Percentiles rank a stretch among this genome's conserved stretches.
These are phyloP conservation scores for Eilema depressum DNA, from an alignment of 2,888 invertebrate genomes.

Conservation along the genomic window DNA sequence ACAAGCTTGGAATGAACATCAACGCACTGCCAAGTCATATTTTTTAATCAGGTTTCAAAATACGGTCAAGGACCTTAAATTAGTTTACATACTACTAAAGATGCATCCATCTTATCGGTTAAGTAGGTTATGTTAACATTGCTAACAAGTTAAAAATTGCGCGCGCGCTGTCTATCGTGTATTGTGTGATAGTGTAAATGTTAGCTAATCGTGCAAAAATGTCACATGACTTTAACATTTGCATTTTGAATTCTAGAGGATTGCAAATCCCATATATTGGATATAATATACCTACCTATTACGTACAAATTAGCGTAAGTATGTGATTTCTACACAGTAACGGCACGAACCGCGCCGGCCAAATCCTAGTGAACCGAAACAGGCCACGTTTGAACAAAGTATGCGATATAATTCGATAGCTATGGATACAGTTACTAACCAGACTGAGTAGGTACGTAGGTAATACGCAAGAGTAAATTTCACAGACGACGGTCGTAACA, in stretches of 20 bases:
- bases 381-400: constrained; percentile 55
- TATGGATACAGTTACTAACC: constrained; percentile 59
- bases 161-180: constrained; percentile 13
- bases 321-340: constrained; percentile 63
- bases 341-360: constrained; percentile 41
- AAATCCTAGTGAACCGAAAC: constrained; percentile 66
- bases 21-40: constrained; percentile 63
- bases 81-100: constrained; percentile 46
- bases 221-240: constrained; percentile 13
- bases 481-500: constrained; percentile 68
- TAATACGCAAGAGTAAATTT: constrained; percentile 67
- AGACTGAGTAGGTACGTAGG: constrained; percentile 51
- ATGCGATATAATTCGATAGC: constrained; percentile 48
- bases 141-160: constrained; percentile 38
- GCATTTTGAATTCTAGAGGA: constrained; percentile 20
- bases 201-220: constrained; percentile 27
- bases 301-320: constrained; percentile 62
- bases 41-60: constrained; percentile 61
- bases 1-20: constrained; percentile 60
- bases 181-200: constrained; percentile 24
- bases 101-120: constrained; percentile 49
- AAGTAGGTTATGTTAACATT: constrained; percentile 62
- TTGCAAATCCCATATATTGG: constrained; percentile 32
- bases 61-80: constrained; percentile 71
- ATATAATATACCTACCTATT: constrained; percentile 14